Conservation (phyloP, 2,797 vertebrate species). For the Champsocephalus gunnari region DNA sequence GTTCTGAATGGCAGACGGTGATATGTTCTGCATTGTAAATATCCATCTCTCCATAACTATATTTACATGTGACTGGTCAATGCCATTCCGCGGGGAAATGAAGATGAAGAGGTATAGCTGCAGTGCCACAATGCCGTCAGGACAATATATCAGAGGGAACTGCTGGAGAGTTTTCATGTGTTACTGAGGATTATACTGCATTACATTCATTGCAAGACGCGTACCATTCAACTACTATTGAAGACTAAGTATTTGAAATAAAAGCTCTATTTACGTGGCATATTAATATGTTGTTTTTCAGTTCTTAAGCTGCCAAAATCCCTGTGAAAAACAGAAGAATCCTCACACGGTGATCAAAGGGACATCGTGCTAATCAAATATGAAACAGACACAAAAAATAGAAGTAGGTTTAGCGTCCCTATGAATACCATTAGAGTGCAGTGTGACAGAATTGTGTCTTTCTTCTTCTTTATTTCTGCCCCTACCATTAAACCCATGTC, state of each 20-base stretch:
- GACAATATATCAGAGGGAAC: constrained; percentile 48
- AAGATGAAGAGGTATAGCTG: constrained; percentile 58
- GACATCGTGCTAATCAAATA: constrained; percentile 48
- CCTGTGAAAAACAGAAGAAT: background rate
- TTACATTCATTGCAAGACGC: constrained; percentile 16
- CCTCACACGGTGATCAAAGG: constrained; percentile 16
- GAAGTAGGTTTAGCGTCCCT: constrained; percentile 23
- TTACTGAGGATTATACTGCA: constrained; percentile 34
- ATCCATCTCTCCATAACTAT: constrained; percentile 53
- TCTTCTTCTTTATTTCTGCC: constrained; percentile 23
- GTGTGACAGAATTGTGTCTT: constrained; percentile 48
- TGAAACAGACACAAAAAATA: constrained; percentile 39
- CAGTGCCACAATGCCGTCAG: constrained; percentile 30
- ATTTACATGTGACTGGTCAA: constrained; percentile 61
- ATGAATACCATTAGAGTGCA: constrained; percentile 33
- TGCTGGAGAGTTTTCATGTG: constrained; percentile 23
- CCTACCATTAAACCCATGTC: constrained; percentile 45
- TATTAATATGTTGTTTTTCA: no score
- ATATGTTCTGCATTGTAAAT: constrained; percentile 67
- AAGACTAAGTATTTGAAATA: background rate
- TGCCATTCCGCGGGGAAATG: constrained; percentile 61
- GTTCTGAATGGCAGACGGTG: constrained; percentile 41
- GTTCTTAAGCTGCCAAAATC: constrained; percentile 3
- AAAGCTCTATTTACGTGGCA: background rate
- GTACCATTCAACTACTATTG: background rate